phyloP scores from a whole-genome alignment of 2,113 vertebrate species.

The Antechinus stuartii region DNA sequence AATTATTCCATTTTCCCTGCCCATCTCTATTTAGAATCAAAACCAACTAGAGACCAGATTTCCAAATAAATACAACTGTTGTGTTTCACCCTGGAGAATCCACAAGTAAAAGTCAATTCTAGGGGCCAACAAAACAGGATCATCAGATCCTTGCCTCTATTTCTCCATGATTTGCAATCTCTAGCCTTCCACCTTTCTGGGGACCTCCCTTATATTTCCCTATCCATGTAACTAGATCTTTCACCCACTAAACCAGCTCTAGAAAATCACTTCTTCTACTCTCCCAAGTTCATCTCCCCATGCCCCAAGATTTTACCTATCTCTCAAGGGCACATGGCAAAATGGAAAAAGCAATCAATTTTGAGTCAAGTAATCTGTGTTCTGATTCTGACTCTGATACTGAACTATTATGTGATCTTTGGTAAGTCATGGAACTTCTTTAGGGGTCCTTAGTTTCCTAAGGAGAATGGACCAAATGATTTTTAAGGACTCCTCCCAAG shows the following conservation, averaged over 20 bases:
- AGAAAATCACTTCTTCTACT: not conserved
- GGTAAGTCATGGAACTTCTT: too few relatives aligned
- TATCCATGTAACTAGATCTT: not conserved
- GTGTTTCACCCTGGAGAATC: too few relatives aligned
- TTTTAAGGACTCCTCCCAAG: not conserved
- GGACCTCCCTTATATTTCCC: not conserved
- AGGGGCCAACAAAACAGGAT: too few relatives aligned
- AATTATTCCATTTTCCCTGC: not conserved
- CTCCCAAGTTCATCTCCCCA: not conserved
- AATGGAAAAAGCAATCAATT: not conserved
- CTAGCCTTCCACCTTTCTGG: not conserved
- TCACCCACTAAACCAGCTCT: too few relatives aligned
- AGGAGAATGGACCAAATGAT: not conserved
- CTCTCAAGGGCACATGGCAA: not conserved
- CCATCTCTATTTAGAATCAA: too few relatives aligned
- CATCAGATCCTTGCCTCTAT: too few relatives aligned
- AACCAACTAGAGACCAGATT: too few relatives aligned
- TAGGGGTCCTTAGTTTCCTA: not conserved
- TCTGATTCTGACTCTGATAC: not conserved
- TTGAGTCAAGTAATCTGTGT: not conserved
- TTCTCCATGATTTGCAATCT: too few relatives aligned
- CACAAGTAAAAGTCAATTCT: too few relatives aligned
- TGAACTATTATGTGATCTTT: not conserved
- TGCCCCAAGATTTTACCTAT: not conserved
- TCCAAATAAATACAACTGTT: too few relatives aligned